Evolutionary conservation across 2,888 invertebrate genomes (phyloP), one percentile per base, ranked within the genome.

Genomic region (Chrysolina oricalcia): DNA sequence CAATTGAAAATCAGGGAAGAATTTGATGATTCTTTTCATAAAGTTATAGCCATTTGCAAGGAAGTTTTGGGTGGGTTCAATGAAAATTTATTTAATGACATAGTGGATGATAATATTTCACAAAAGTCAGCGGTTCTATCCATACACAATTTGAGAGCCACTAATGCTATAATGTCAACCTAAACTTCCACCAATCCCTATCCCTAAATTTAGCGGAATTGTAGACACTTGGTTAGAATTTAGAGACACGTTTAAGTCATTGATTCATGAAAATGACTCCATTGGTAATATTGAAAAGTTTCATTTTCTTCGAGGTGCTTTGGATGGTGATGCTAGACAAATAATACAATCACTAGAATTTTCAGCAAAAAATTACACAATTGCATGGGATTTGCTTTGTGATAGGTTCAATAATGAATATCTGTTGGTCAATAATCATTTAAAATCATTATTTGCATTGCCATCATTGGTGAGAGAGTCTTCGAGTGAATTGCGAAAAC

Each of bases 341-440:
- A 62, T 78, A 9, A 73, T 78, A 40, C 41, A 74, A 35, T 46
- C 70, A 64, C 43, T 78, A 40, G 78, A 79, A 68, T 77, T 79
- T 74, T 70, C 74, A 43, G 79, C 65, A 11, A n/a, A 15, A 23
- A 79, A 78, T 76, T 79, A 79, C 53, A 17, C 50, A 21, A 19
- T 72, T 40, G 72, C 78, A 13, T 78, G 79, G 79, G 71, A 74
- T 17, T 27, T 79, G 19, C 59, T 78, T 9, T 73, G 72, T 35
- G 75, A 78, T 62, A 65, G 78, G n/a, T 78, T 41, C 64, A 68
- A 78, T 72, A 78, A 78, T 62, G 23, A 23, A 17, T 63, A 59
- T 9, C 48, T 74, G 59, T 69, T 78, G 19, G 43, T 78, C 41
- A 73, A 76, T 53, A 75, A 75, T 69, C 79, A 79, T 71, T 56